Conservation (phyloP, 2,113 vertebrate genomes). For the Diadophis punctatus region DNA sequence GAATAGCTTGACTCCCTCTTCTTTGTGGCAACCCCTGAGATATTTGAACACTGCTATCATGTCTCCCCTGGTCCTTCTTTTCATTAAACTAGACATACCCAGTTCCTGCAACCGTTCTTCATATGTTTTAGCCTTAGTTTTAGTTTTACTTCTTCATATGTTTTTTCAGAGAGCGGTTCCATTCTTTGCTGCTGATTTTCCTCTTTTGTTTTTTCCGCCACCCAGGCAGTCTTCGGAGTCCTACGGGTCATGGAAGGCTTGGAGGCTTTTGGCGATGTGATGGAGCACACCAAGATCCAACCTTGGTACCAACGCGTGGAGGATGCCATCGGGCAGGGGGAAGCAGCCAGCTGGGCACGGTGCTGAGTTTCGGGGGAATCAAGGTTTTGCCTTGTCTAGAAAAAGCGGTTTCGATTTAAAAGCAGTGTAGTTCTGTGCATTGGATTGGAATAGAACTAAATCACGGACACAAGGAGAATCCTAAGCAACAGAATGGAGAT, state of each 20-base stretch:
- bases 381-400: slow-evolving; percentile 23
- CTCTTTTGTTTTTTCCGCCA: neutral
- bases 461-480: fast-evolving
- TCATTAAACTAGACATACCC: too few species aligned
- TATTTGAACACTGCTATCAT: too few species aligned
- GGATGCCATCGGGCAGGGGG: slow-evolving; percentile 62
- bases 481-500: neutral
- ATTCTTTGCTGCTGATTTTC: neutral
- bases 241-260: slow-evolving; percentile 96
- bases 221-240: slow-evolving; percentile 89
- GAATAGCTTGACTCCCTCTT: too few species aligned
- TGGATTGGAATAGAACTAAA: neutral
- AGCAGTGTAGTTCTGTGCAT: neutral
- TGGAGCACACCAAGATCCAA: slow-evolving; percentile 84
- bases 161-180: too few species aligned
- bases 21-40: too few species aligned
- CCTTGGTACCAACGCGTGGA: slow-evolving; percentile 89
- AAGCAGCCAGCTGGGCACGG: slow-evolving; percentile 10
- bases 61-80: too few species aligned
- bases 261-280: slow-evolving; percentile 92
- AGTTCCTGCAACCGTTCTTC: too few species aligned
- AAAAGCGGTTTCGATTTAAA: neutral
- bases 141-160: too few species aligned
- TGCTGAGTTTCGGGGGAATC: neutral
- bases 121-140: too few species aligned